phyloP scores from a whole-genome alignment of 2,113 vertebrate species.

The Loxodonta africana region DNA sequence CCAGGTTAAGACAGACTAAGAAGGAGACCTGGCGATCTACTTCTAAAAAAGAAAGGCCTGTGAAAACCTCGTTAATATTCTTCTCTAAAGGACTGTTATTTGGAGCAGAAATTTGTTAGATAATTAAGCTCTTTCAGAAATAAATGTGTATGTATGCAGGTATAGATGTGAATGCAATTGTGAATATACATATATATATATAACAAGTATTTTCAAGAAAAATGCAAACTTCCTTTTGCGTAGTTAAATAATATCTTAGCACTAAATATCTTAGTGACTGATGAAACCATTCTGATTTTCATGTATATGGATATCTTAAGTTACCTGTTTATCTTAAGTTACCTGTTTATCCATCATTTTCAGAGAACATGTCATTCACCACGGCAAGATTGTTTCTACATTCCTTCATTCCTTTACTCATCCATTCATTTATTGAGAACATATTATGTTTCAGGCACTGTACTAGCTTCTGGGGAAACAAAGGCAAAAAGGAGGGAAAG shows the following conservation, averaged over 20 bases:
- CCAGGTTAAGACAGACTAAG: too few species aligned
- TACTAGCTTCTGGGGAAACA: constrained; percentile 20
- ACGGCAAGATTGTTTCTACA: constrained; percentile 9
- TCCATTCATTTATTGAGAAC: constrained; percentile 48
- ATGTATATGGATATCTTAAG: constrained; percentile 10
- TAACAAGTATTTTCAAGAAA: constrained; percentile 45
- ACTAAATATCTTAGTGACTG: constrained; percentile 15
- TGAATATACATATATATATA: constrained; percentile 10
- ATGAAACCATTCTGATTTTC: constrained; percentile 47
- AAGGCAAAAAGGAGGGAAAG: not conserved
- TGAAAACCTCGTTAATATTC: constrained; percentile 56
- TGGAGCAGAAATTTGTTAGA: constrained; percentile 50
- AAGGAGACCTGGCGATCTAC: too few species aligned
- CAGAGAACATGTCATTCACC: constrained; percentile 42
- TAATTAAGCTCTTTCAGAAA: constrained; percentile 40
- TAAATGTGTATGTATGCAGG: not conserved
- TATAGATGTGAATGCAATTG: constrained; percentile 16
- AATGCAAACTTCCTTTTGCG: not conserved
- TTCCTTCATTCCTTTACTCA: constrained; percentile 2
- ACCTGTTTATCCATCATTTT: constrained; percentile 32
- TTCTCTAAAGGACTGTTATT: constrained; percentile 54
- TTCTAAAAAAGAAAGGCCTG: too few species aligned
- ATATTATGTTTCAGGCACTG: not conserved
- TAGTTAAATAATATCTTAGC: constrained; percentile 44
- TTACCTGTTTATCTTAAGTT: constrained; percentile 37